These are phyloP conservation scores for Congeria kusceri DNA, from an alignment of 2,888 invertebrate genomes.

Conservation along the genomic window DNA sequence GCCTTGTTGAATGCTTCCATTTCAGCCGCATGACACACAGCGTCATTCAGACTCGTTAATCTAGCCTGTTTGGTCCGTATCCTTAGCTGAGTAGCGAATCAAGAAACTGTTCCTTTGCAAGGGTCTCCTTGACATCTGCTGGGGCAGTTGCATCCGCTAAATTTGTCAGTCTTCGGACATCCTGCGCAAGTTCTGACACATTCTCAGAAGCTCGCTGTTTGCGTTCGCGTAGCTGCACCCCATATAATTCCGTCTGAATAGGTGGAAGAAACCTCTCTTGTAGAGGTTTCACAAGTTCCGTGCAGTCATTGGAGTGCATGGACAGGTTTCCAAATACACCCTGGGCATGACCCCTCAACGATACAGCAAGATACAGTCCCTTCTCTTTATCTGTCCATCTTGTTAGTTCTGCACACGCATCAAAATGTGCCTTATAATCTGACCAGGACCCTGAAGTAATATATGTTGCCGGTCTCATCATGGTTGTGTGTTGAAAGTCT, in stretches of 20 bases:
- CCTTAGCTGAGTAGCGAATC: not conserved
- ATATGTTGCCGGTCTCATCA: too few species aligned
- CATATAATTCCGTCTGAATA: constrained; percentile 12
- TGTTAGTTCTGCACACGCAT: too few species aligned
- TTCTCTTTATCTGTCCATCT: too few species aligned
- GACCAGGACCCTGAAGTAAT: too few species aligned
- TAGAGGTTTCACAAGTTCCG: constrained; percentile 1
- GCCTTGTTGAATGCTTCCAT: not conserved
- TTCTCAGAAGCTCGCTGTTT: constrained; percentile 4
- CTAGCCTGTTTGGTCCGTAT: constrained; percentile 1
- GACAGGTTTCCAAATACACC: constrained; percentile 11
- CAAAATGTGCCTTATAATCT: too few species aligned
- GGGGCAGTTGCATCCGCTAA: constrained; percentile 12
- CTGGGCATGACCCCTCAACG: constrained; percentile 12
- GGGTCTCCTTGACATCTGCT: constrained; percentile 4
- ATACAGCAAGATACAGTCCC: too few species aligned
- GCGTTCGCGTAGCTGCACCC: constrained; percentile 12
- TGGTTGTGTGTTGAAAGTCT: too few species aligned
- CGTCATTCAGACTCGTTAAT: not conserved
- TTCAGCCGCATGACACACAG: not conserved
- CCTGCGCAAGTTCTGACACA: constrained; percentile 14
- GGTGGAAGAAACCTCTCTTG: constrained; percentile 16
- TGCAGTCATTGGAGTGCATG: not conserved
- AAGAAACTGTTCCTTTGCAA: constrained; percentile 25
- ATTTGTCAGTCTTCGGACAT: constrained; percentile 10